Percentiles rank a stretch among this genome's conserved stretches.
Conservation (phyloP, 1,140 invertebrate genomes). For the Aphaenogaster floridana region DNA sequence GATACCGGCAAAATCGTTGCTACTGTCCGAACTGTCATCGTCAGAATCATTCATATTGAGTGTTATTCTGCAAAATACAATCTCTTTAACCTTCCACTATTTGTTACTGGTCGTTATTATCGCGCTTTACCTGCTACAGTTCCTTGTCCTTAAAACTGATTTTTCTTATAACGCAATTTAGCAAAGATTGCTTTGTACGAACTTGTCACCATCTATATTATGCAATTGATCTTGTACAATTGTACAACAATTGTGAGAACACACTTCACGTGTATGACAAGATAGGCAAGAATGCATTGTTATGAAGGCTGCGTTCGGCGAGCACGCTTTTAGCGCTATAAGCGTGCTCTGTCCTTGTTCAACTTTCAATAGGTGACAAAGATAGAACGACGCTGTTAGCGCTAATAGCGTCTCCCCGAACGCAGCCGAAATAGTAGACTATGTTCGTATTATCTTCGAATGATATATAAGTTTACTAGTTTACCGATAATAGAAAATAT, state of each 20-base stretch:
- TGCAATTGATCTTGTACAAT: neutral
- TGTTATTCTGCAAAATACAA: neutral
- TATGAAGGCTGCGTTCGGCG: too few species aligned
- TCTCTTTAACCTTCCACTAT: neutral
- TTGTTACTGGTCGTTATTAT: neutral
- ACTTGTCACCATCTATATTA: neutral
- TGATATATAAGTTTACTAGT: slow-evolving; percentile 1
- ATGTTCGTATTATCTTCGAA: slow-evolving; percentile 4
- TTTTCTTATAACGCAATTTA: neutral
- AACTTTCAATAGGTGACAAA: too few species aligned
- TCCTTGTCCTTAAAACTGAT: neutral
- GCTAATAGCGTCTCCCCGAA: too few species aligned
- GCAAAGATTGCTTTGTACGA: neutral
- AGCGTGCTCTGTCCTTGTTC: too few species aligned
- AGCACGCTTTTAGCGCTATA: too few species aligned
- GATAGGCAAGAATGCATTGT: neutral
- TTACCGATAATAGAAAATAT: neutral
- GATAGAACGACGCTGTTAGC: too few species aligned
- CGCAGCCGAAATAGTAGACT: neutral
- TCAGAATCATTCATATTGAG: slow-evolving; percentile 78
- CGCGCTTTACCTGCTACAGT: neutral
- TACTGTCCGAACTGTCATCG: slow-evolving; percentile 85
- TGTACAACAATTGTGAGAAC: slow-evolving; percentile 1
- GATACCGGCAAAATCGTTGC: slow-evolving; percentile 84
- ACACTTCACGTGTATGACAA: slow-evolving; percentile 3